phyloP scores from a whole-genome alignment of 2,113 vertebrate species.

The Ciconia maguari region DNA sequence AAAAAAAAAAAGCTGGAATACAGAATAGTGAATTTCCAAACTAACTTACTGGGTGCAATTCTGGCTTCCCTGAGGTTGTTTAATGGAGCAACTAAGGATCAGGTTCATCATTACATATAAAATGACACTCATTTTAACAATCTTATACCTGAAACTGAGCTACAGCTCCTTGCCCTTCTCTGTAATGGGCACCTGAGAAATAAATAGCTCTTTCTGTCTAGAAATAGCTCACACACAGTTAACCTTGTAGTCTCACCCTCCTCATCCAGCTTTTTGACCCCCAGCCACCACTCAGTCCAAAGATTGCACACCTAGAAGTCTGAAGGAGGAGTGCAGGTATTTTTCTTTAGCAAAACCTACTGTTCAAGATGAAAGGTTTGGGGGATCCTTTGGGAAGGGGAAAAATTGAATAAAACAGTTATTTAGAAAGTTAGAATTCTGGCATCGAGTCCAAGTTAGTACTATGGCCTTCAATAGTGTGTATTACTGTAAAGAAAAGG shows the following conservation, averaged over 20 bases:
- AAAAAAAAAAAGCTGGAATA: neutral
- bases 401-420: neutral
- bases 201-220: neutral
- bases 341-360: neutral
- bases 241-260: neutral
- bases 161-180: neutral
- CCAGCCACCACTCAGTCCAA: neutral
- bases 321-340: neutral
- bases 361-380: neutral
- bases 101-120: neutral
- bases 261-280: neutral
- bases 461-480: neutral
- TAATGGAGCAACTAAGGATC: neutral
- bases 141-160: neutral
- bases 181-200: neutral
- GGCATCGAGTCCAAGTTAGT: fast-evolving
- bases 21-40: neutral
- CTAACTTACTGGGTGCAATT: neutral
- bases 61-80: neutral
- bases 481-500: neutral
- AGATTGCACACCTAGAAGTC: neutral
- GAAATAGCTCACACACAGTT: neutral
- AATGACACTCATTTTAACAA: neutral
- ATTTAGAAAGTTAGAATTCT: neutral
- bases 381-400: neutral